phyloP scores from a whole-genome alignment of 2,888 invertebrate species.

The Drosophila borealis region DNA sequence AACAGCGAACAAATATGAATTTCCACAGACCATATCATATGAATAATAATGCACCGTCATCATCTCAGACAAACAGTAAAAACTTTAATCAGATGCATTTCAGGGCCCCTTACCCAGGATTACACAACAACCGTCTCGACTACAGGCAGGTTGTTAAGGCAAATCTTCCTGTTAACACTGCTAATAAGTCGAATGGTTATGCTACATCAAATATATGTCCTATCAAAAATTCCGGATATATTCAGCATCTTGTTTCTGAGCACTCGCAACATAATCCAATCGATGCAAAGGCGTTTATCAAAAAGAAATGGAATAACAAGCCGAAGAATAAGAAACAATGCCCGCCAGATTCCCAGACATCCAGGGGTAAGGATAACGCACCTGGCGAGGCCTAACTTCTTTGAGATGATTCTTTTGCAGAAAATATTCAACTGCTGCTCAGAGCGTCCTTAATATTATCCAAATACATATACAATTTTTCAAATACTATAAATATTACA shows the following conservation, averaged over 20 bases:
- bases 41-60: not conserved
- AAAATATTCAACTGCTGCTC: no score
- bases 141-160: not conserved
- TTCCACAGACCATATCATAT: not conserved
- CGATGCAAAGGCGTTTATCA: not conserved
- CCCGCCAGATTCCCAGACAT: not conserved
- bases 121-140: not conserved
- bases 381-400: not conserved
- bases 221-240: not conserved
- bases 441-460: not conserved
- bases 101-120: not conserved
- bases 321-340: not conserved
- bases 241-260: not conserved
- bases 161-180: no score
- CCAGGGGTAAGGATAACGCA: not conserved
- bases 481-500: not conserved
- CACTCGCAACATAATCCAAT: not conserved
- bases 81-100: not conserved
- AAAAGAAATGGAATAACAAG: constrained; percentile 14
- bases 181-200: not conserved
- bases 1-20: not conserved
- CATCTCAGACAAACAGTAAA: not conserved
- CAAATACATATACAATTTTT: not conserved
- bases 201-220: not conserved
- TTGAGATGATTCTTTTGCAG: not conserved